Percentiles rank a stretch among this genome's conserved stretches.
These are phyloP conservation scores for Ditula angustiorana DNA, from an alignment of 2,888 invertebrate genomes.

Conservation along the genomic window DNA sequence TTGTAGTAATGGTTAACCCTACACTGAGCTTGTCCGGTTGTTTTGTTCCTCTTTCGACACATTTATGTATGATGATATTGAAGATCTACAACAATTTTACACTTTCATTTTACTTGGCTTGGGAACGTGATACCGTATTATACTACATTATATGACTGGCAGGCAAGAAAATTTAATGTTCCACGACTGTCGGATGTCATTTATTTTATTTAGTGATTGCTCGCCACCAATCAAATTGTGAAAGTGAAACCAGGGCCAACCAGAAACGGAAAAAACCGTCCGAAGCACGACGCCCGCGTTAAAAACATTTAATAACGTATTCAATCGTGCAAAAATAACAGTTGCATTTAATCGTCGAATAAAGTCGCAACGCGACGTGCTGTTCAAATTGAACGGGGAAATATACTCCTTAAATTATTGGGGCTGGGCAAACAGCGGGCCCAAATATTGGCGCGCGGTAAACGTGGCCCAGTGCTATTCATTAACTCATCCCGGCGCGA, in stretches of 20 bases:
- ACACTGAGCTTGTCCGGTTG: no score
- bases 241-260: background rate
- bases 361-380: slow-evolving; percentile 53
- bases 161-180: background rate
- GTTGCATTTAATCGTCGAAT: slow-evolving; percentile 57
- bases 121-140: no score
- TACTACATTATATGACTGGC: no score
- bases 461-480: slow-evolving; percentile 60
- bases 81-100: no score
- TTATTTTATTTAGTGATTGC: background rate
- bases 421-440: slow-evolving; percentile 60
- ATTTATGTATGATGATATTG: no score
- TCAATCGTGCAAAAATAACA: slow-evolving; percentile 48
- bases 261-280: slow-evolving; percentile 8
- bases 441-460: slow-evolving; percentile 59
- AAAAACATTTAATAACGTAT: slow-evolving; percentile 38
- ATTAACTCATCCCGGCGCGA: slow-evolving; percentile 60
- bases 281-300: background rate
- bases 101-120: no score
- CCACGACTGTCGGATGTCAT: background rate
- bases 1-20: no score
- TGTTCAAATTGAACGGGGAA: slow-evolving; percentile 62
- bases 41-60: no score
- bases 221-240: background rate
- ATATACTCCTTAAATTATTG: slow-evolving; percentile 72